Conservation (phyloP, 92 coral and sea anemone species). For the Palythoa caribaeorum region DNA sequence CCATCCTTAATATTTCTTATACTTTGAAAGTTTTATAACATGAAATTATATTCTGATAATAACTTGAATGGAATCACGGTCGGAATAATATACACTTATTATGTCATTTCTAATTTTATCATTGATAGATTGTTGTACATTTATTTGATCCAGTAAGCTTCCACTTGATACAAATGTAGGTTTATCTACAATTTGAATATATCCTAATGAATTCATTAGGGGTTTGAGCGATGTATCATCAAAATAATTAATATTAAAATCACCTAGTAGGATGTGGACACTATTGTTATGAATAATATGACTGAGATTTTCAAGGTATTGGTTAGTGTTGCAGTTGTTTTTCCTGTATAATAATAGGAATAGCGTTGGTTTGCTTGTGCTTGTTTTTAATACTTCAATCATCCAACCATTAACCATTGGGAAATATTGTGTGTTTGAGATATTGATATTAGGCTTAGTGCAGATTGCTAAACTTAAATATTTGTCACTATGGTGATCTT, state of each 20-base stretch:
- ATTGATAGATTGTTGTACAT: constrained; percentile 29
- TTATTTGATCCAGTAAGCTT: constrained; percentile 55
- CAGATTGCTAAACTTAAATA: constrained; percentile 53
- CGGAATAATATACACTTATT: constrained; percentile 56
- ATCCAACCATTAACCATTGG: constrained; percentile 43
- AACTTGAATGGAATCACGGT: constrained; percentile 43
- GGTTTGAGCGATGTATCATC: constrained; percentile 7
- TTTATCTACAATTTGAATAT: constrained; percentile 52
- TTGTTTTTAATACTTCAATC: constrained; percentile 17
- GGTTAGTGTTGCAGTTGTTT: constrained; percentile 31
- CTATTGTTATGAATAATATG: constrained; percentile 29
- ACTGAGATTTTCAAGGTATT: constrained; percentile 41
- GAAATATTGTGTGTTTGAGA: background rate
- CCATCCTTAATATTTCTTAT: constrained; percentile 16
- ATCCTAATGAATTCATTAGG: constrained; percentile 42
- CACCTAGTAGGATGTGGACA: constrained; percentile 38
- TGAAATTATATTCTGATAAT: constrained; percentile 28
- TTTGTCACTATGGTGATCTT: constrained; percentile 38
- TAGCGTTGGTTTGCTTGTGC: constrained; percentile 17
- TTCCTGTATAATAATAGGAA: constrained; percentile 37
- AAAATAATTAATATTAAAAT: constrained; percentile 40
- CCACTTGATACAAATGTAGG: constrained; percentile 61
- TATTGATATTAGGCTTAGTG: constrained; percentile 20
- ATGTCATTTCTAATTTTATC: constrained; percentile 17
- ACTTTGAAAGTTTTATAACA: constrained; percentile 13